Conservation (phyloP, 2,888 invertebrate species). For the Polietes domitor region DNA sequence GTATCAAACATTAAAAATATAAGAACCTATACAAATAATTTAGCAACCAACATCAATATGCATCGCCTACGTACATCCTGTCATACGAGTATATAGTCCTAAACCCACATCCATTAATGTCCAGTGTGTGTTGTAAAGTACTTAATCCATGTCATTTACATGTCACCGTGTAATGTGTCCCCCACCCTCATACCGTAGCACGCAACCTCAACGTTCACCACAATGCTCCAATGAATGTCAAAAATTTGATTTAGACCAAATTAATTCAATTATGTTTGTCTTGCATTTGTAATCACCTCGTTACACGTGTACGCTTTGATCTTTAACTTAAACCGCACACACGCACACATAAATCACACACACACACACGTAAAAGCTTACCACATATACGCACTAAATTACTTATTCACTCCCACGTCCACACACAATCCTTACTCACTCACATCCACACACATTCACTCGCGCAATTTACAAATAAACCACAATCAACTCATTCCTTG, state of each 20-base stretch:
- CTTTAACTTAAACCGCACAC: constrained; percentile 6
- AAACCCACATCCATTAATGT: not conserved
- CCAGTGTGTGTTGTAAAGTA: not conserved
- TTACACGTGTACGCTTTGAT: constrained; percentile 19
- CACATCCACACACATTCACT: not conserved
- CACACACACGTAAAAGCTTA: not conserved
- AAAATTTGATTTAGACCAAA: constrained; percentile 22
- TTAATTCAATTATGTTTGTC: constrained; percentile 37
- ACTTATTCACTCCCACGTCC: constrained; percentile 21
- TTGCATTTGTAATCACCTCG: constrained; percentile 19
- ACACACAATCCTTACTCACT: constrained; percentile 11
- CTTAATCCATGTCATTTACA: not conserved
- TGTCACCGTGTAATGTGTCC: not conserved
- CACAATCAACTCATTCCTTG: constrained; percentile 16
- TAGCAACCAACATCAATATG: too few species aligned
- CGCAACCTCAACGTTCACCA: not conserved
- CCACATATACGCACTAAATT: constrained; percentile 2
- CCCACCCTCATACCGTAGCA: not conserved
- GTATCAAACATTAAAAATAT: too few species aligned
- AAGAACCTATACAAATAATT: too few species aligned
- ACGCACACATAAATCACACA: not conserved
- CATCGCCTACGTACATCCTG: too few species aligned
- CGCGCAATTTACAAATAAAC: constrained; percentile 24
- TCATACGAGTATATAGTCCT: not conserved
- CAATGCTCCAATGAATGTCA: constrained; percentile 25